Evolutionary conservation across 2,888 invertebrate species (phyloP).

Genomic region (Arenicola marina): DNA sequence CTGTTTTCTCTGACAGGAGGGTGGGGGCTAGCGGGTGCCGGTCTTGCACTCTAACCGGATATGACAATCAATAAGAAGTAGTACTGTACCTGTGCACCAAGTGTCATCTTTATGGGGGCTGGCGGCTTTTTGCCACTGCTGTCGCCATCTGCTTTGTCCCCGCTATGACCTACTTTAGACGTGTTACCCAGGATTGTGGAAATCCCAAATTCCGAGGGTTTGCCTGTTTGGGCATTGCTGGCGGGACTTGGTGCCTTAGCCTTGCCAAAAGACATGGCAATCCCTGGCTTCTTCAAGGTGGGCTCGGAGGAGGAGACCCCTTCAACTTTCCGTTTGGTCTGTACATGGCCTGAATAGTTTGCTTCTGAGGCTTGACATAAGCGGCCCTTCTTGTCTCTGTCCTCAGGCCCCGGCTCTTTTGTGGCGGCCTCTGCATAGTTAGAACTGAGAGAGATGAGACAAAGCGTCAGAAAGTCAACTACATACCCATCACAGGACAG

Average conservation of each 20-base stretch:
- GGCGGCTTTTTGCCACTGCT: neutral
- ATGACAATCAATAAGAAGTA: neutral
- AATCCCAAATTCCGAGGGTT: too few species aligned
- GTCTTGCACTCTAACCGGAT: neutral
- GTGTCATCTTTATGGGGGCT: neutral
- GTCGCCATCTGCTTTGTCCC: too few species aligned
- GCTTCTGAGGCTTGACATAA: neutral
- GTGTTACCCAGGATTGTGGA: too few species aligned
- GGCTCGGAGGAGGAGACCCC: too few species aligned
- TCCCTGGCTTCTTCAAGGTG: too few species aligned
- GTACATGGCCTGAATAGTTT: neutral
- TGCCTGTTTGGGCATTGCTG: too few species aligned
- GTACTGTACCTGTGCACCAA: neutral
- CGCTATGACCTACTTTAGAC: too few species aligned
- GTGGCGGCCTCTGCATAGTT: conserved; percentile 9
- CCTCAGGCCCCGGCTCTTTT: neutral
- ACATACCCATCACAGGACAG: neutral
- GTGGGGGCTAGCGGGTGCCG: too few species aligned
- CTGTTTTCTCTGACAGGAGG: too few species aligned
- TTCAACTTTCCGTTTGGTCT: too few species aligned
- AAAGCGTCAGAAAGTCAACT: neutral
- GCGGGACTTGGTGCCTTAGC: too few species aligned
- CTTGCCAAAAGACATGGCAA: too few species aligned
- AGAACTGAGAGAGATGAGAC: conserved; percentile 18
- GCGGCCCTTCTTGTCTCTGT: neutral